A percentile compares a stretch with the other conserved stretches of the same genome.
These are phyloP conservation scores for Anoura caudifer DNA, from an alignment of 2,113 vertebrate genomes.

Conservation along the genomic window DNA sequence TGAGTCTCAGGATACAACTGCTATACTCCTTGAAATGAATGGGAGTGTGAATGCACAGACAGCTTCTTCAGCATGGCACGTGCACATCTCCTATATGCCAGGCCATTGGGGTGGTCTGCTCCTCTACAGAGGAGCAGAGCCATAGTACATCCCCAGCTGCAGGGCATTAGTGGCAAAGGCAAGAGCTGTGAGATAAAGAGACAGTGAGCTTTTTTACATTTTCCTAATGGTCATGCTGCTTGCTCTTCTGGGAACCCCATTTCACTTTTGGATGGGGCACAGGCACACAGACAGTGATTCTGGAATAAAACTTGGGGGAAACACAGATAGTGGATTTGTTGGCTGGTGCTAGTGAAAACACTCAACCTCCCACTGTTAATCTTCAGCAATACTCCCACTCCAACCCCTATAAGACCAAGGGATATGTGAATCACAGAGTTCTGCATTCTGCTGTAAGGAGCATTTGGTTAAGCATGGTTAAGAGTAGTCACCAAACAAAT, in stretches of 20 bases:
- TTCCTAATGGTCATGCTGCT: neutral
- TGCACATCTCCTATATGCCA: fast-evolving
- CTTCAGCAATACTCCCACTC: neutral
- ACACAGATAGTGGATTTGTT: neutral
- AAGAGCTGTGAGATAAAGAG: neutral
- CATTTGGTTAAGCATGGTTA: neutral
- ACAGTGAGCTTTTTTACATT: neutral
- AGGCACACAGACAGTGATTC: neutral
- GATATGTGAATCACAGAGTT: neutral
- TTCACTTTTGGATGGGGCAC: neutral
- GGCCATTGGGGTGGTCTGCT: neutral
- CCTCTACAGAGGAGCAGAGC: neutral
- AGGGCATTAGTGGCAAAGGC: neutral
- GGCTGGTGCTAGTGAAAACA: neutral
- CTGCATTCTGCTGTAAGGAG: neutral
- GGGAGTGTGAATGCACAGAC: fast-evolving
- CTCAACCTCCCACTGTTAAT: neutral
- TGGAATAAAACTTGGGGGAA: neutral
- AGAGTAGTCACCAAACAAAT: neutral
- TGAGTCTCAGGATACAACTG: neutral
- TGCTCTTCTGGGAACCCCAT: neutral
- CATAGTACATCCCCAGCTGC: neutral
- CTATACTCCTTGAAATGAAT: neutral
- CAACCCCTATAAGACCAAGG: too few species aligned
- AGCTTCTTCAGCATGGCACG: neutral